phyloP scores from a whole-genome alignment of 2,797 vertebrate genomes.

The Euthynnus affinis region DNA sequence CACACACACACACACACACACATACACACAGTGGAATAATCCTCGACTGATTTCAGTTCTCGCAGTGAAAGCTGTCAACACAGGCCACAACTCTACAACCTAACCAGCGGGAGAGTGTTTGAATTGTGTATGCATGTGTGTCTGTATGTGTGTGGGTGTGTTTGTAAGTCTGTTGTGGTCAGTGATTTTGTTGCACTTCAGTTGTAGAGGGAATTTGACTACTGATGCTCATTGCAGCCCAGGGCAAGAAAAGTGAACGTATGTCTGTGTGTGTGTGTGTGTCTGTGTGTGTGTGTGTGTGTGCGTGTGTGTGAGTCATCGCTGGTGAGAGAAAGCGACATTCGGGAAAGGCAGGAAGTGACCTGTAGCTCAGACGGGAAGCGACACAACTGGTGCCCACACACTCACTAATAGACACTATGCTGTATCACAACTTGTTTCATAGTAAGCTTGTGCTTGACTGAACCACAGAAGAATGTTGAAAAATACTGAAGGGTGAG shows the following conservation, averaged over 20 bases:
- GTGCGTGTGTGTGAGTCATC: slow-evolving; percentile 54
- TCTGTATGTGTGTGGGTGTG: slow-evolving; percentile 15
- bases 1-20: slow-evolving; percentile 7
- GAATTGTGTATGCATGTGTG: slow-evolving; percentile 18
- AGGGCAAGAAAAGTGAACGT: slow-evolving; percentile 63
- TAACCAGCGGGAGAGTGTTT: slow-evolving; percentile 55
- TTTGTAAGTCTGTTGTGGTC: slow-evolving; percentile 65
- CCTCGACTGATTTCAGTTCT: slow-evolving; percentile 60
- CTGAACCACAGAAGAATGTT: slow-evolving; percentile 31
- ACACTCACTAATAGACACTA: slow-evolving; percentile 13
- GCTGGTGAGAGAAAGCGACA: slow-evolving; percentile 67
- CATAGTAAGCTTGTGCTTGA: slow-evolving; percentile 31
- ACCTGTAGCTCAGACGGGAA: slow-evolving; percentile 61
- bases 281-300: slow-evolving; percentile 18
- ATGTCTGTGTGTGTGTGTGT: slow-evolving; percentile 13
- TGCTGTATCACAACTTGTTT: slow-evolving; percentile 28
- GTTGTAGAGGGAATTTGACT: slow-evolving; percentile 73
- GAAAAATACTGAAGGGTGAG: slow-evolving; percentile 4
- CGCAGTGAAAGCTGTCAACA: slow-evolving; percentile 66
- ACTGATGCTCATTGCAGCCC: slow-evolving; percentile 75
- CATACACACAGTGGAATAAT: slow-evolving; percentile 47
- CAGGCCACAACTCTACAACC: slow-evolving; percentile 56
- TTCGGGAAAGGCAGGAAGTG: slow-evolving; percentile 74
- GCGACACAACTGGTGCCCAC: slow-evolving; percentile 52
- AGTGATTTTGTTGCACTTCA: slow-evolving; percentile 76